Evolutionary conservation across 1,140 invertebrate genomes (phyloP), one percentile per base, ranked within the genome.

Genomic region (Babylonia areolata): DNA sequence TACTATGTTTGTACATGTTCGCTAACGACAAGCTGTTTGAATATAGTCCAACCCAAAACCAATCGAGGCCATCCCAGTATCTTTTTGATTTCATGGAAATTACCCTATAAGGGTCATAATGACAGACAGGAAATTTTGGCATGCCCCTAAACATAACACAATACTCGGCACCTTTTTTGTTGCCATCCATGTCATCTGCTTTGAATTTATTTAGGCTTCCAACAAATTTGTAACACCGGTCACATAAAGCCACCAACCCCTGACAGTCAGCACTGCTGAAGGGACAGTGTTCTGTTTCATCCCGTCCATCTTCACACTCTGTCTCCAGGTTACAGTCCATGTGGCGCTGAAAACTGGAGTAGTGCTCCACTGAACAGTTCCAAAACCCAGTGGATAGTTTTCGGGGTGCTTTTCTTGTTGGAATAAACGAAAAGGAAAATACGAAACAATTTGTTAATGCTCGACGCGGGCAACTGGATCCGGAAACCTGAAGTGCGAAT

Each of bases 281-380:
- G 39, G 77, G 77, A 28, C 77, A 79, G 20, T 79, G 77, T 6
- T 40, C 37, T 46, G 39, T 46, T 46, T 79, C 77, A 46, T 79
- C 77, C 40, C 42, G 17, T 46, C 77, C 77, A 28, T 46, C 77
- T 20, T 79, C 31, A 42, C 77, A 79, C 77, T 79, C 37, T 39
- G 37, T 46, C 77, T 42, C 15, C 37, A 79, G 40, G 77, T 79
- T 79, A 42, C 77, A 79, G 39, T 42, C 39, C 23, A 79, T 11
- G 42, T 79, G 77, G 9, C 42, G 39, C 77, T 79, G 37, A 11
- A 79, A 79, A 39, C 77, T 79, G 37, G 77, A n/a, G 39, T 79
- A 79, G 37, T 79, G 37, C n/a, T 40, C 39, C 77, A 42, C 39
- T n/a, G 77, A 79, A 28, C 77, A 79, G 77, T 79, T 79, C 37